A percentile compares a stretch with the other conserved stretches of the same genome.
Conservation (phyloP, 2,113 vertebrate species). For the Fukomys damarensis region DNA sequence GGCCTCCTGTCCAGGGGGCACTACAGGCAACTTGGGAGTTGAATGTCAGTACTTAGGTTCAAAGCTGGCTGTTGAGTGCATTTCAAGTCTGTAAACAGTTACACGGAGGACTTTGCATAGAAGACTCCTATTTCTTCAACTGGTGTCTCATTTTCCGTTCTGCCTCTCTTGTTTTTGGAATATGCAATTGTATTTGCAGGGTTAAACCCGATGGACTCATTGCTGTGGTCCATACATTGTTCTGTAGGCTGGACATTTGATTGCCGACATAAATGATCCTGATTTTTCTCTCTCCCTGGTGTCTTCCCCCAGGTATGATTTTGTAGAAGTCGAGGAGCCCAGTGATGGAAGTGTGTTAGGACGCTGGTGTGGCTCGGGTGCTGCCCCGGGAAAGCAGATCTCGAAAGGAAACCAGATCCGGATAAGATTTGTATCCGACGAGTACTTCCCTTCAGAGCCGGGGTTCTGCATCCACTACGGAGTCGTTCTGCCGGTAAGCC, state of each 20-base stretch:
- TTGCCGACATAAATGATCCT: constrained; percentile 12
- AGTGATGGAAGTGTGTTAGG: constrained; percentile 92
- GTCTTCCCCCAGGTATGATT: constrained; percentile 93
- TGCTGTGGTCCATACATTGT: not conserved
- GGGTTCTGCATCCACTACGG: constrained; percentile 97
- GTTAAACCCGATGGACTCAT: constrained; percentile 53
- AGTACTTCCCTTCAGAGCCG: constrained; percentile 97
- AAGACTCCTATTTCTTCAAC: not conserved
- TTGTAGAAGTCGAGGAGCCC: constrained; percentile 97
- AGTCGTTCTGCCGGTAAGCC: constrained; percentile 91
- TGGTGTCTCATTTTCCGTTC: not conserved
- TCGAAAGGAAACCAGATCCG: constrained; percentile 96
- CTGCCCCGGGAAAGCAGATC: constrained; percentile 89
- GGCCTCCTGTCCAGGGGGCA: not conserved
- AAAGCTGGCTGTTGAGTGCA: not conserved
- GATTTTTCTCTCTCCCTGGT: constrained; percentile 66
- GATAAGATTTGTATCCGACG: constrained; percentile 96
- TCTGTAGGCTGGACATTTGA: not conserved
- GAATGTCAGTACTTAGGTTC: not conserved
- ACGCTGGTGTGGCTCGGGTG: constrained; percentile 96
- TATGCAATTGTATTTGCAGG: constrained; percentile 53
- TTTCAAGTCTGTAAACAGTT: not conserved
- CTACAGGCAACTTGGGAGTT: not conserved
- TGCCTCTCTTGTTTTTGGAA: constrained; percentile 55
- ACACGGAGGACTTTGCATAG: not conserved